These are phyloP conservation scores for Sericinus montela DNA, from an alignment of 2,888 invertebrate genomes.

Conservation along the genomic window DNA sequence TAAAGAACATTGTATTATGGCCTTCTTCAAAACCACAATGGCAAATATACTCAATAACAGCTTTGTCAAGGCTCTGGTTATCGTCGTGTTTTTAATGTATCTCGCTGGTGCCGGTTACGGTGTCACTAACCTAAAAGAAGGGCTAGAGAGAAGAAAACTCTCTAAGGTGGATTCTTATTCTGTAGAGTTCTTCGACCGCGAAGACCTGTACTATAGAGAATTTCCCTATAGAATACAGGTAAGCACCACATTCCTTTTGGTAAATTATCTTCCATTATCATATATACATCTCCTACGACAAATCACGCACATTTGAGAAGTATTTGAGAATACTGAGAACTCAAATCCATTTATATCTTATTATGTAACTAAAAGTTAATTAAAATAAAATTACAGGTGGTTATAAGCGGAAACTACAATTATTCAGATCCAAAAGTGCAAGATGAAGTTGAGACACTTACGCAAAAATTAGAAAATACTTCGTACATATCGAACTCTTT, in stretches of 20 bases:
- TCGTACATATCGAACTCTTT: constrained; percentile 87
- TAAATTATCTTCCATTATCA: no score
- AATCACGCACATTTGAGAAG: no score
- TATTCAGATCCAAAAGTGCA: constrained; percentile 89
- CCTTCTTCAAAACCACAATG: constrained; percentile 90
- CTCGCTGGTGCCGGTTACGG: constrained; percentile 93
- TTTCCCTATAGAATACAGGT: constrained; percentile 94
- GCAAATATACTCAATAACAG: constrained; percentile 87
- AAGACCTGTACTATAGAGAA: constrained; percentile 94
- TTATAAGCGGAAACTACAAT: constrained; percentile 88
- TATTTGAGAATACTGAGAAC: no score
- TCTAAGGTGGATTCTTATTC: constrained; percentile 96
- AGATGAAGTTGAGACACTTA: constrained; percentile 87
- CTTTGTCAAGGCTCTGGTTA: constrained; percentile 85
- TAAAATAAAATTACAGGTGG: constrained; percentile 79
- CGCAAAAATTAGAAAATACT: constrained; percentile 87
- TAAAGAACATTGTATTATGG: constrained; percentile 93
- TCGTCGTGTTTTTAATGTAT: constrained; percentile 87
- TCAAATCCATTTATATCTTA: no score
- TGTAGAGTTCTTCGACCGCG: constrained; percentile 93
- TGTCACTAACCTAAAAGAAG: constrained; percentile 92
- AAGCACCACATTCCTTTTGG: constrained; percentile 20
- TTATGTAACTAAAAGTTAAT: no score
- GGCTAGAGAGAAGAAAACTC: constrained; percentile 92
- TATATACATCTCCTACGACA: no score